Base-by-base conservation (phyloP, 2,888 invertebrate species). In the Acleris literana region DNA sequence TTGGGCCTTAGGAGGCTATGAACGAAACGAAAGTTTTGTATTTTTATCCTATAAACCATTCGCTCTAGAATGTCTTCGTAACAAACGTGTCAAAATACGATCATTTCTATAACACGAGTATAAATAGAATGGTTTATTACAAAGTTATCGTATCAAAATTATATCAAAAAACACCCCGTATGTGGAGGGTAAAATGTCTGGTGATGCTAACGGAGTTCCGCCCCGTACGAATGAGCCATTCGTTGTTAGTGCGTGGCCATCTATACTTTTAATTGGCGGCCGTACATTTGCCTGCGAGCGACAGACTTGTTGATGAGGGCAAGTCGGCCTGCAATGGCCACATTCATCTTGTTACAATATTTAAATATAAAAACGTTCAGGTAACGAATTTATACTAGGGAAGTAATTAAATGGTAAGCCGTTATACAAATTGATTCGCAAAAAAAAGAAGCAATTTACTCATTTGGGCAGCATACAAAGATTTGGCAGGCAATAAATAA, bases 191-290 rank as follows among this genome's bases (percentile, higher is more conserved):
- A 84, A 82, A 84, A 46, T 87, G 79, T 74, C 74, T 71, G 76
- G 70, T 73, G 75, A 74, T 78, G 73, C 74, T 70, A 75, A 70
- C 73, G 74, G 73, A 76, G 77, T 78, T 39, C 75, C 75, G 71
- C 69, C 72, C 69, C 72, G 71, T 76, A 82, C 80, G 79, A 79
- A 78, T 71, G 73, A 69, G 71, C 79, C 81, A 87, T 88, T 84
- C 82, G 83, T 88, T 78, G 79, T 74, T 78, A 76, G 79, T 85
- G 84, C 82, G 85, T 82, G 81, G 80, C 87, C 85, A 86, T 90
- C 86, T 83, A 87, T 88, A 89, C 82, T 86, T 89, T 88, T 90
- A 90, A 92, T 92, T 90, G 91, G 86, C 84, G 82, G 80, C 72
- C 71, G 77, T 88, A 87, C 85, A 90, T 90, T 84, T 80, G 80